These are phyloP conservation scores for Setophaga coronata DNA, from an alignment of 2,113 vertebrate species.

Conservation along the genomic window DNA sequence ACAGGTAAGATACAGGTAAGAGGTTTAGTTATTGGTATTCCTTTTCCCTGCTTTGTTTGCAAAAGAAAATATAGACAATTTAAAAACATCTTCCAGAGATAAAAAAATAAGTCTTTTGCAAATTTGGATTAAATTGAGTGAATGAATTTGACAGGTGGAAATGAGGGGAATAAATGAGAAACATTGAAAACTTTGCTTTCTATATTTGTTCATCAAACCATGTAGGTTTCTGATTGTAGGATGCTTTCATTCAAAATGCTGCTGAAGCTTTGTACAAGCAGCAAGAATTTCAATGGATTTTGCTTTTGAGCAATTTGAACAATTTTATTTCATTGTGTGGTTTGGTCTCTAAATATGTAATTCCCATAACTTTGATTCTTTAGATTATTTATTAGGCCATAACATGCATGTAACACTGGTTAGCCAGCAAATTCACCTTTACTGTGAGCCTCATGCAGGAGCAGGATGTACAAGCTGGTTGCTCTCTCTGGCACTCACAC, in stretches of 20 bases:
- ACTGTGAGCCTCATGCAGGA: not conserved
- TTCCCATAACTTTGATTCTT: not conserved
- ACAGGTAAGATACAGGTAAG: not conserved
- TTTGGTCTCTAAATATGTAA: not conserved
- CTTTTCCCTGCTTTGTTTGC: not conserved
- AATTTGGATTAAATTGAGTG: not conserved
- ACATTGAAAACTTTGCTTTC: not conserved
- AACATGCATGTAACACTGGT: not conserved
- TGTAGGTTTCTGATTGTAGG: not conserved
- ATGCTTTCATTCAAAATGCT: not conserved
- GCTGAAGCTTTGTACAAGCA: not conserved
- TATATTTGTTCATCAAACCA: not conserved
- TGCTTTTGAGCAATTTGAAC: not conserved
- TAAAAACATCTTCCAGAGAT: not conserved
- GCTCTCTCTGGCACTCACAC: not conserved
- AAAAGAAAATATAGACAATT: not conserved
- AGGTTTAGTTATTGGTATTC: not conserved
- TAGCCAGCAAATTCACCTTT: not conserved
- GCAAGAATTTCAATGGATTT: not conserved
- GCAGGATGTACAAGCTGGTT: not conserved
- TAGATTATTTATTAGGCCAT: not conserved
- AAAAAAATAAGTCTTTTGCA: not conserved
- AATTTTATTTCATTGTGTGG: not conserved
- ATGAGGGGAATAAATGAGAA: not conserved
- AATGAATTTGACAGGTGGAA: not conserved